Base-by-base conservation (phyloP, 2,888 invertebrate genomes). In the Caradrina kadenii region DNA sequence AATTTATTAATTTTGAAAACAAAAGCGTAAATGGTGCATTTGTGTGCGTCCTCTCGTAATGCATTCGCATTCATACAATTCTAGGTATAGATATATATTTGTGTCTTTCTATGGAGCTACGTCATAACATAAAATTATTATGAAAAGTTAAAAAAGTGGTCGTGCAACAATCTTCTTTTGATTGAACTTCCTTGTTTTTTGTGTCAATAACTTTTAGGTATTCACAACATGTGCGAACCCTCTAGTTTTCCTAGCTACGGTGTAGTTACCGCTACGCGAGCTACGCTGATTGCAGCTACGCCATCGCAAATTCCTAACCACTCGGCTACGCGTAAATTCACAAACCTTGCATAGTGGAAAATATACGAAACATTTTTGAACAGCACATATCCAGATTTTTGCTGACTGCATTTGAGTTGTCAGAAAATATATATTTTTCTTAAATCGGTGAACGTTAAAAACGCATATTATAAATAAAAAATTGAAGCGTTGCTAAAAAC, bases 271-370 rank as follows among this genome's bases (percentile, higher is more conserved):
- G 19, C 73, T 73, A 73, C 72, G 21, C 17, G 21, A 21, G 8
- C 48, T 49, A 49, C 70, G 22, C 55, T 70, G 73, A 56, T 73
- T 70, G 64, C 26, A 39, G 48, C 64, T 64, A 72, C 64, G 49
- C 56, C n/a, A 73, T 26, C 55, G 11, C 50, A 73, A 65, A 73
- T 71, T 35, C 35, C 21, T 8, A 56, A 56, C 50, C 11, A 68
- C 68, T 49, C 45, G n/a, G 35, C 56, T 52, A 58, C 65, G 52
- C 56, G 73, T 71, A 56, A 72, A 72, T 70, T 63, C 55, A 64
- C 22, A 64, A 70, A 50, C 42, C 15, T 50, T 26, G 17, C 50
- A 21, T 10, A 26, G n/a, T 54, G n/a, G 13, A 50, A 63, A 63
- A 63, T 53, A 56, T n/a, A n/a, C 22, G 13, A 22, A 50, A 45